A percentile compares a stretch with the other conserved stretches of the same genome.
Conservation (phyloP, 2,113 vertebrate genomes). For the Trichomycterus rosablanca region DNA sequence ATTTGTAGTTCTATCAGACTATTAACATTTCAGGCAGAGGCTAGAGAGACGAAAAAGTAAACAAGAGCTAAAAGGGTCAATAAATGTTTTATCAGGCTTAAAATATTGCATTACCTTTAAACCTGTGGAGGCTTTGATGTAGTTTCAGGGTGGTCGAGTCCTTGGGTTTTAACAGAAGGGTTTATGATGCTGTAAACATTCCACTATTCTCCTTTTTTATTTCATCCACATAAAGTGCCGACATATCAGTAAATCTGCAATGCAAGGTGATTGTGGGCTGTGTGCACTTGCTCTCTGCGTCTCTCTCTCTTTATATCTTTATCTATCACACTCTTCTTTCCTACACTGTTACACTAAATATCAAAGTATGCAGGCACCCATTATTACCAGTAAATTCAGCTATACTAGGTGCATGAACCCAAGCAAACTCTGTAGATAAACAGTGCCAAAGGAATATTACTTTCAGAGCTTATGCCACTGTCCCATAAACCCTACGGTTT, state of each 20-base stretch:
- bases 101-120: slow-evolving; percentile 59
- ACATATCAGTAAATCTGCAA: slow-evolving; percentile 67
- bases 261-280: slow-evolving; percentile 42
- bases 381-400: too few species aligned
- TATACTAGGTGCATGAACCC: too few species aligned
- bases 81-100: slow-evolving; percentile 70
- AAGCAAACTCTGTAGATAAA: too few species aligned
- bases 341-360: too few species aligned
- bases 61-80: slow-evolving; percentile 62
- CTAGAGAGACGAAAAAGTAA: slow-evolving; percentile 57
- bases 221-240: slow-evolving; percentile 68
- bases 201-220: slow-evolving; percentile 73
- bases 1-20: too few species aligned
- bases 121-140: slow-evolving; percentile 55
- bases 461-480: too few species aligned
- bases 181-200: slow-evolving; percentile 73
- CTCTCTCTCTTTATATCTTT: slow-evolving; percentile 17
- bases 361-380: too few species aligned
- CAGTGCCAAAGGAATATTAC: too few species aligned
- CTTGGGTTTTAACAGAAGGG: slow-evolving; percentile 70
- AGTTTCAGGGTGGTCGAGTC: slow-evolving; percentile 67
- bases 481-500: too few species aligned
- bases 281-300: slow-evolving; percentile 30
- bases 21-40: slow-evolving; percentile 27
- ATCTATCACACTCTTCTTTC: too few species aligned